Evolutionary conservation across 1,140 invertebrate species (phyloP), one percentile per base, ranked within the genome.

Genomic region (Nymphalis io): DNA sequence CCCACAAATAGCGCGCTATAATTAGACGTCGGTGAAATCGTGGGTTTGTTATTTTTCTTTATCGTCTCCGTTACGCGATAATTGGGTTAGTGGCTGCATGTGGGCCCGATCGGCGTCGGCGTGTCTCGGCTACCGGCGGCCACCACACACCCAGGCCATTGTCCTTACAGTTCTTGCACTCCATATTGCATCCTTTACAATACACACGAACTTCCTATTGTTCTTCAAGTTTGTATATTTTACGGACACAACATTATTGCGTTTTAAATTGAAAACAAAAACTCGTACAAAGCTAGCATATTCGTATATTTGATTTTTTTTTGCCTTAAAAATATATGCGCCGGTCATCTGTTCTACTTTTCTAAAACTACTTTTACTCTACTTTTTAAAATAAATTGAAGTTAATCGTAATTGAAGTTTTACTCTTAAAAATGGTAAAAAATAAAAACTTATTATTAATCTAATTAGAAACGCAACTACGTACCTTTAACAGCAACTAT

Each of bases 11-110:
- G 88, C 87, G 68, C 75, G 81, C 87, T 91, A 91, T 90, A 91
- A 89, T 90, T 90, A 91, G 89, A 89, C 78, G 79, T 58, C 88
- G 79, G 87, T 87, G 88, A 90, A 91, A 90, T 91, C 89, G 89
- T 91, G 88, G 89, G 89, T 91, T 91, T 91, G 89, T 91, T 91
- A 91, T 91, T 91, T 91, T 91, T 91, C 89, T 91, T 91, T 88
- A 89, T 89, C 89, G 89, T 89, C 79, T 87, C 86, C 83, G 88
- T 89, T 89, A 88, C 86, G 85, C 83, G 87, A 89, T 91, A 91
- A 91, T 91, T 91, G 89, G 89, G 89, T 91, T 91, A 91, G 85
- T 78, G 79, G 84, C 71, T 89, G 82, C 85, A 89, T 89, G 89
- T 89, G 89, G 88, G 86, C 83, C 86, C 78, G 79, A 68, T 75